These are phyloP conservation scores for Parasteatoda lunata DNA, from an alignment of 2,888 invertebrate genomes.

Conservation along the genomic window DNA sequence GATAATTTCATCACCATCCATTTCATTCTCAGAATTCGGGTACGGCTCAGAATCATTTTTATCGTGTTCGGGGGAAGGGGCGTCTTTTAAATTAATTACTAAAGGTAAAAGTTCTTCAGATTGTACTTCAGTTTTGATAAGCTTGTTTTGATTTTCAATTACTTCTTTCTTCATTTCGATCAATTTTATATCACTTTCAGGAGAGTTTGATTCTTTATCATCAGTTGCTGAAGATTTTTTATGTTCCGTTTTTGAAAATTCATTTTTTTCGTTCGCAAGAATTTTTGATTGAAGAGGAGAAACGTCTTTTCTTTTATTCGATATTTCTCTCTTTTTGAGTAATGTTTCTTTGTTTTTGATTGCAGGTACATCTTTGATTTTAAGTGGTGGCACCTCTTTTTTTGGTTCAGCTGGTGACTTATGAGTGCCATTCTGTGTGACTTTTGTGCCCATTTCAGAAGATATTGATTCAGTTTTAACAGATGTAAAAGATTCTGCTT, in stretches of 20 bases:
- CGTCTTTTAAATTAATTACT: conserved; percentile 21
- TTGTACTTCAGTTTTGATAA: neutral
- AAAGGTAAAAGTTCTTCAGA: conserved; percentile 19
- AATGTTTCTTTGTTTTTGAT: conserved; percentile 8
- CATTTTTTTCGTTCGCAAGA: neutral
- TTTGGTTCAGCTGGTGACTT: conserved; percentile 15
- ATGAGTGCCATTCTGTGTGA: conserved; percentile 53
- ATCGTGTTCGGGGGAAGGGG: conserved; percentile 9
- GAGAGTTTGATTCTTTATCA: neutral
- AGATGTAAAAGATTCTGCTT: conserved; percentile 19
- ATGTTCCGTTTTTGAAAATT: neutral
- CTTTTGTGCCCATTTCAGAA: conserved; percentile 21
- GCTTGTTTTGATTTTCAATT: neutral
- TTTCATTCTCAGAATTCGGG: conserved; percentile 1
- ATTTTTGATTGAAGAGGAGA: neutral
- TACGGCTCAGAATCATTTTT: neutral
- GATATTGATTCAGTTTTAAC: conserved; percentile 29
- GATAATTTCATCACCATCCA: conserved; percentile 26
- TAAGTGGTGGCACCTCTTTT: conserved; percentile 5
- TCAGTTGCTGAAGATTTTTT: neutral
- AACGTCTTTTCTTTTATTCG: neutral
- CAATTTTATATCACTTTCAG: neutral
- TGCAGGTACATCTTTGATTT: conserved; percentile 4
- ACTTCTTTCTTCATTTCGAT: neutral
- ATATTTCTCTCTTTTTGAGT: neutral